Base-by-base conservation (phyloP, 2,888 invertebrate genomes). In the Aricia artaxerxes region DNA sequence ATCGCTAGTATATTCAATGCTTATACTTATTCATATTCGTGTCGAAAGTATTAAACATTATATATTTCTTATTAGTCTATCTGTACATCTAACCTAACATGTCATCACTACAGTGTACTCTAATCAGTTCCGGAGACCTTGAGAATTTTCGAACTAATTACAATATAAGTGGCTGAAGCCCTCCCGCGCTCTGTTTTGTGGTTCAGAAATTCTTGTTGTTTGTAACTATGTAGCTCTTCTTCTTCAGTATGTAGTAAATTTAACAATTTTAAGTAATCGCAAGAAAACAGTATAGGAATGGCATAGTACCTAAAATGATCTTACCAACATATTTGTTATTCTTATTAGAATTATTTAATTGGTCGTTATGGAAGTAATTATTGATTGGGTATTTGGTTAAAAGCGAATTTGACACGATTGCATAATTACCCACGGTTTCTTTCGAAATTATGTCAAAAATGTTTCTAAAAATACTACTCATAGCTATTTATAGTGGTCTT, bases 111-210 rank as follows among this genome's bases (percentile, higher is more conserved):
- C 78, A 73, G 75, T 75, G 31, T 75, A 75, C 40, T 75, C 35
- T 75, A 73, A 79, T 79, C 73, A 61, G 73, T 79, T 78, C 78
- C 16, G 16, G n/a, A 73, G 24, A 35, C 73, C 75, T 61, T 16
- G 35, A 60, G 31, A 60, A 31, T 38, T 16, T 38, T 75, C 44
- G 78, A 78, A 79, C 61, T 60, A 16, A 78, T 79, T 61, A 75
- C 44, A 79, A 75, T 61, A 79, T 77, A 81, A 79, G 77, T 81
- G 84, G 85, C 86, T 85, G 86, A 90, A 89, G 92, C 92, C 92
- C 92, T 90, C 91, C 92, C 91, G 92, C 91, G 91, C 91, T 90
- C 88, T 84, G 49, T 44, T 79, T n/a, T 35, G 44, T 49, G 53
- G 57, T 35, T 75, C 24, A 16, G 16, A 31, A 35, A 35, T 76